These are phyloP conservation scores for Peromyscus polionotus DNA, from an alignment of 2,113 vertebrate species.

Conservation along the genomic window DNA sequence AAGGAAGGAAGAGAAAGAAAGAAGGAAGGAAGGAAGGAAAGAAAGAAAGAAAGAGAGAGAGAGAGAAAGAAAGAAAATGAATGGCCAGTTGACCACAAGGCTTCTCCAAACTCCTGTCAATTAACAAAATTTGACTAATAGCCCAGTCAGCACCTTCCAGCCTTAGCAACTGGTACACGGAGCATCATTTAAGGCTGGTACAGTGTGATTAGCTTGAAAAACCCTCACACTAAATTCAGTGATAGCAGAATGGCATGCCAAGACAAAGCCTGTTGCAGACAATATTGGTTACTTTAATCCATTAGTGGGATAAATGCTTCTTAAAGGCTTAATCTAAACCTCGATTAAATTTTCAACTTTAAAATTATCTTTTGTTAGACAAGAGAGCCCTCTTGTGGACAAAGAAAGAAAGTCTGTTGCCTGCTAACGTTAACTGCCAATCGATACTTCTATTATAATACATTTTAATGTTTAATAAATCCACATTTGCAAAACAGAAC, in stretches of 20 bases:
- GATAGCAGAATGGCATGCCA: background rate
- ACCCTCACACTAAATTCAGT: background rate
- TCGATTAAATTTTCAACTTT: conserved; percentile 25
- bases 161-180: background rate
- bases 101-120: background rate
- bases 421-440: background rate
- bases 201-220: background rate
- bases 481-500: conserved; percentile 9
- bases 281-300: conserved; percentile 41
- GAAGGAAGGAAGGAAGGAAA: background rate
- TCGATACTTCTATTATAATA: background rate
- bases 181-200: no score
- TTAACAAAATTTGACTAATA: background rate
- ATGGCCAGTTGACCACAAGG: background rate
- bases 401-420: background rate
- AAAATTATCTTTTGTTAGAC: conserved; percentile 69
- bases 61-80: background rate
- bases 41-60: background rate
- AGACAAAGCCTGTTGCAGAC: conserved; percentile 9
- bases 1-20: background rate
- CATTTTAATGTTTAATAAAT: conserved; percentile 28
- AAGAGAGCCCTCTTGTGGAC: conserved; percentile 84
- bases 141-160: background rate
- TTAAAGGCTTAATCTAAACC: conserved; percentile 55
- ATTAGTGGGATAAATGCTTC: conserved; percentile 59